phyloP scores from a whole-genome alignment of 2,888 invertebrate genomes.

The Oscheius sp. region DNA sequence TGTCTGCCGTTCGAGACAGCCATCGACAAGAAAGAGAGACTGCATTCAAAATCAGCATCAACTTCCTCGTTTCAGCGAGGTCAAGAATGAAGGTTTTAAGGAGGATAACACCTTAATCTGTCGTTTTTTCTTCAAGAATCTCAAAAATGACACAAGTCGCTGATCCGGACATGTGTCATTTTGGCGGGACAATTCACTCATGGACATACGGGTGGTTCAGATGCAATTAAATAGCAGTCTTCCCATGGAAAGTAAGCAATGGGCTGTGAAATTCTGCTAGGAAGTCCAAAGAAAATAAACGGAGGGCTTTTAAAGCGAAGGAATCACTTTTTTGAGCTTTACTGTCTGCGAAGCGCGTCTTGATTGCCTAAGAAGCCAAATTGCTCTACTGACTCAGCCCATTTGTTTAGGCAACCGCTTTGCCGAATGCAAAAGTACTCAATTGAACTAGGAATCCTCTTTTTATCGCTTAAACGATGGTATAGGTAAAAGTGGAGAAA shows the following conservation, averaged over 20 bases:
- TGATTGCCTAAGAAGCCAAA: conserved; percentile 6
- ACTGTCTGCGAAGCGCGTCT: conserved; percentile 7
- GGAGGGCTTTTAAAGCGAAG: not conserved
- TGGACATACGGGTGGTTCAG: conserved; percentile 15
- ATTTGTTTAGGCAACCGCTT: conserved; percentile 21
- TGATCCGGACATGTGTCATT: conserved; percentile 27
- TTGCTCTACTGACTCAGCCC: conserved; percentile 15
- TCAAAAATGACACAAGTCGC: conserved; percentile 13
- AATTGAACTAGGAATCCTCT: conserved; percentile 18
- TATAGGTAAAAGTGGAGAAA: no score
- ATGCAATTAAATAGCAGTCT: conserved; percentile 19
- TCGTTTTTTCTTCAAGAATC: not conserved
- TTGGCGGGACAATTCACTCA: conserved; percentile 8
- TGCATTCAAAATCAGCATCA: no score
- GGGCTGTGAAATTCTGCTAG: conserved; percentile 1
- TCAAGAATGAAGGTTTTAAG: no score
- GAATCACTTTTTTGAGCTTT: conserved; percentile 8
- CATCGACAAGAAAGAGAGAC: no score
- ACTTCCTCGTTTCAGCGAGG: no score
- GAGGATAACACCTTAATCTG: no score
- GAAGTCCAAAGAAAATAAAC: not conserved
- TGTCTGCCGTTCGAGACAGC: conserved; percentile 25
- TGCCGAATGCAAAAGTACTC: conserved; percentile 18
- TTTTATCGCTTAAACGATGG: conserved; percentile 2
- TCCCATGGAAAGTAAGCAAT: conserved; percentile 3